Percentiles rank a stretch among this genome's conserved stretches.
These are phyloP conservation scores for Kudoa iwatai DNA, from an alignment of 30 jellyfish, hydroid and myxozoan genomes.

Conservation along the genomic window DNA sequence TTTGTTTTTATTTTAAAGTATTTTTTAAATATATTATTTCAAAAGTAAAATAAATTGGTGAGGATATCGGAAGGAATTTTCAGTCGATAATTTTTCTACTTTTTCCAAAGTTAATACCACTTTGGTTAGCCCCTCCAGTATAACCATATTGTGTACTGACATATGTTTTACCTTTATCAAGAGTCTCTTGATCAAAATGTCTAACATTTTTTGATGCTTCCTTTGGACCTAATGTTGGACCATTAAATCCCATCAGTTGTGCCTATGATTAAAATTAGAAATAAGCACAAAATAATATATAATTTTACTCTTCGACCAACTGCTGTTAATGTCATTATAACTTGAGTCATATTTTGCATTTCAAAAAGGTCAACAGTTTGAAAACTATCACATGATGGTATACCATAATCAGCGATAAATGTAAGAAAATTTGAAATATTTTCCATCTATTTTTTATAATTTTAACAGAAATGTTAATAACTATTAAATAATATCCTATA, in stretches of 20 bases:
- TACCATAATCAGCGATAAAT: constrained; percentile 21
- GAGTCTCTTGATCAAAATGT: constrained; percentile 32
- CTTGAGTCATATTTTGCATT: constrained; percentile 29
- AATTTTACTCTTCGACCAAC: constrained; percentile 40
- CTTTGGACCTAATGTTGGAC: constrained; percentile 53
- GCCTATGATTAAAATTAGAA: too few species aligned
- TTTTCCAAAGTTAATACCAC: constrained; percentile 32
- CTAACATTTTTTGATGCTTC: constrained; percentile 26
- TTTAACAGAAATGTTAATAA: too few species aligned
- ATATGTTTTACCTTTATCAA: constrained; percentile 25
- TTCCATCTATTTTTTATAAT: constrained; percentile 84
- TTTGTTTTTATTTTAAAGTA: too few species aligned
- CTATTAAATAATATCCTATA: too few species aligned
- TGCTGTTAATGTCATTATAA: constrained; percentile 25
- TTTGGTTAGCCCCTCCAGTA: constrained; percentile 41
- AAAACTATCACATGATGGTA: constrained; percentile 10
- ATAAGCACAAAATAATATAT: too few species aligned
- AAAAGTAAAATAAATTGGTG: too few species aligned
- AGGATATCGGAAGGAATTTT: too few species aligned
- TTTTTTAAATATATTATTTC: too few species aligned
- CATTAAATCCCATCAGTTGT: constrained; percentile 13
- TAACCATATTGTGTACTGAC: constrained; percentile 69
- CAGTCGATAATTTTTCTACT: constrained; percentile 30
- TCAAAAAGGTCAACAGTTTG: constrained; percentile 83
- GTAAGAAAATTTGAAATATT: constrained; percentile 31